Evolutionary conservation across 1,140 invertebrate species (phyloP).

Genomic region (Microplitis demolitor): DNA sequence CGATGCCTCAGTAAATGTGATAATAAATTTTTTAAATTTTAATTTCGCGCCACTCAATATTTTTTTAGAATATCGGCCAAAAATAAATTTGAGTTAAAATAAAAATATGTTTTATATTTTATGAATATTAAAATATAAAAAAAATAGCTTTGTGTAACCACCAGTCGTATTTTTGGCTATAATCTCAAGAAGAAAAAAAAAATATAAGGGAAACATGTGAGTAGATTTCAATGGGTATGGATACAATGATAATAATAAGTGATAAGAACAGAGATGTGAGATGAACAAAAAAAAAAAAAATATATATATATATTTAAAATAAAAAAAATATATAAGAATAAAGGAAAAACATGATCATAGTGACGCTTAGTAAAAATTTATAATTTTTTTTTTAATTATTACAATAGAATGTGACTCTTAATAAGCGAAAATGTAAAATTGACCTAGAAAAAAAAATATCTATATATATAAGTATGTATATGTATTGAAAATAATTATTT

Average conservation of each 20-base stretch:
- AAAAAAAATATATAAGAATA: neutral
- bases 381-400: conserved; percentile 5
- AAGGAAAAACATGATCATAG: neutral
- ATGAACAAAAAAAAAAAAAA: neutral
- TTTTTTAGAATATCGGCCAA: too few relatives aligned
- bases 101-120: too few relatives aligned
- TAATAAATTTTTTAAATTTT: conserved; percentile 6
- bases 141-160: conserved; percentile 57
- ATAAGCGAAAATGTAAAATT: too few relatives aligned
- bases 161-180: conserved; percentile 59
- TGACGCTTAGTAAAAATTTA: neutral
- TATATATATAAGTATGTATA: too few relatives aligned
- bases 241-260: neutral
- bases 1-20: neutral
- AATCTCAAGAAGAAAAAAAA: conserved; percentile 53
- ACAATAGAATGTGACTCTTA: too few relatives aligned
- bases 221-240: neutral
- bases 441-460: too few relatives aligned
- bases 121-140: neutral
- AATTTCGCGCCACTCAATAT: neutral
- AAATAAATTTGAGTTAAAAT: too few relatives aligned
- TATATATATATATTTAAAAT: neutral
- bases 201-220: conserved; percentile 24
- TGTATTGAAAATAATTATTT: too few relatives aligned
- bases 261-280: neutral